Evolutionary conservation across 92 coral and sea anemone genomes (phyloP), one percentile per base, ranked within the genome.

Genomic region (Umimayanthus chanpuru): DNA sequence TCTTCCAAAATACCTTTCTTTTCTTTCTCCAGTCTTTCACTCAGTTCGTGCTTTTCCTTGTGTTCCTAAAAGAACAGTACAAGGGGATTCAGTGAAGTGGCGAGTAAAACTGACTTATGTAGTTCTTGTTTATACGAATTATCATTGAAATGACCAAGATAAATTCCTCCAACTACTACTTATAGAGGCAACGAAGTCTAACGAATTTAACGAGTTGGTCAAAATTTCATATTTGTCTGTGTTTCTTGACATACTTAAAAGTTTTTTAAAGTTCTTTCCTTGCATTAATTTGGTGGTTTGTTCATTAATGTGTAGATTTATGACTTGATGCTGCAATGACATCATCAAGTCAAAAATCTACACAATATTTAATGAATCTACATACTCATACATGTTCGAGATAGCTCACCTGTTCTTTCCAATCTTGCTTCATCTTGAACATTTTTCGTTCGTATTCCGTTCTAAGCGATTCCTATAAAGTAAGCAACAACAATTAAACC

Each of bases 11-110:
- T 18, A 49, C 75, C 65, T 28, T 89, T 85, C 87, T 93, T 94
- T 80, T 97, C 97, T 65, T 85, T 89, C 64, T 97, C 99, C 91
- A 95, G 90, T 79, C 91, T 88, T 85, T 97, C 97, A 82, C 88
- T 88, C 83, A 97, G 82, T 32, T 95, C 98, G 66, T 92, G 96
- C 87, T 96, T 93, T 90, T 97, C 98, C 73, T 97, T 97, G 80
- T 93, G 94, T 80, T 97, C 99, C 99, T 96, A 76, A 12, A 43
- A 67, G 25, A 0, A 79, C 4, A 79, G 16, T 21, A 58, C 38
- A 11, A 74, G 39, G 68, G 15, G 12, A 25, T 29, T 32, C 36
- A 58, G 25, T 50, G 21, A 41, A 72, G 0, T 61, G 11, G 38
- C 11, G 11, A 41, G 50, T 6, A 49, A 21, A 71, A 77, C 11